Conservation (phyloP, 2,797 vertebrate genomes). For the Darevskia nairensis region DNA sequence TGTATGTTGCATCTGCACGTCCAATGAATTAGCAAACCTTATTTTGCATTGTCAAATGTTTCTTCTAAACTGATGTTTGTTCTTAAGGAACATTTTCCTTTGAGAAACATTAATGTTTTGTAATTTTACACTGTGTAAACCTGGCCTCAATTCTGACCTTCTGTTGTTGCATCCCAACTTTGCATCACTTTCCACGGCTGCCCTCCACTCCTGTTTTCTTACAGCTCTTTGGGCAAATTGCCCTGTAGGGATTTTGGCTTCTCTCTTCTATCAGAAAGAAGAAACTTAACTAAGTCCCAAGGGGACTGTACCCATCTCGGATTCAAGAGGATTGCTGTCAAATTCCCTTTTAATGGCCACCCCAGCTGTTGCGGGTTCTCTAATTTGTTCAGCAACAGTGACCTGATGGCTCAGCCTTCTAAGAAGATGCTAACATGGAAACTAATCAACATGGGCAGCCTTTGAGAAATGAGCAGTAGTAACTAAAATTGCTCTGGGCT, state of each 20-base stretch:
- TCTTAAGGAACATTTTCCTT: background rate
- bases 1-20: background rate
- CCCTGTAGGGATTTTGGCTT: conserved; percentile 16
- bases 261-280: conserved; percentile 22
- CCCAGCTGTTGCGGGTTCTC: conserved; percentile 3
- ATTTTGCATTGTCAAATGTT: background rate
- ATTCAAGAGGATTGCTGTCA: background rate
- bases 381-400: conserved; percentile 27
- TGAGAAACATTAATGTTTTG: background rate
- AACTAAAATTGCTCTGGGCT: background rate
- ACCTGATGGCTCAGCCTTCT: conserved; percentile 21
- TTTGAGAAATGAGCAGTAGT: background rate
- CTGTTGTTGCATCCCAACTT: conserved; percentile 25
- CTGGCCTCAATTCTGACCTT: conserved; percentile 38
- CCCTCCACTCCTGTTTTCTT: conserved; percentile 16
- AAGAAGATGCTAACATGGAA: conserved; percentile 19
- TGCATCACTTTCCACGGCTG: conserved; percentile 17
- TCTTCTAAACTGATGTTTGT: background rate
- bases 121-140: background rate
- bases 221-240: background rate
- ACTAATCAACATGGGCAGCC: conserved; percentile 14
- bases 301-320: background rate
- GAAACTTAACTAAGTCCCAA: conserved; percentile 17
- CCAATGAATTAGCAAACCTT: no score
- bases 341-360: background rate